Conservation (phyloP, 1,140 invertebrate genomes). For the Danaus melanippus region DNA sequence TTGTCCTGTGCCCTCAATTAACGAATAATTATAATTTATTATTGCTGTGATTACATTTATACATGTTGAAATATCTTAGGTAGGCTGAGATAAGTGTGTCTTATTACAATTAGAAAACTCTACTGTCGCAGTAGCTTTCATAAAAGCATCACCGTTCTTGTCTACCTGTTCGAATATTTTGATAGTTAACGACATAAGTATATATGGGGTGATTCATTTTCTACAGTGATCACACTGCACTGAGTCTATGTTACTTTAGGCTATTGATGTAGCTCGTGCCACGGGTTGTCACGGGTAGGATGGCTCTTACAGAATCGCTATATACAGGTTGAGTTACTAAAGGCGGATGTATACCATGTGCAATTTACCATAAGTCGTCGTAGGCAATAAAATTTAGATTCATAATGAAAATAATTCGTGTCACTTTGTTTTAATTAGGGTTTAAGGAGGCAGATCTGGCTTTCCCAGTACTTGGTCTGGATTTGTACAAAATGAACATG, state of each 20-base stretch:
- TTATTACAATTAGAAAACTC: conserved; percentile 52
- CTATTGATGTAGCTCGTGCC: conserved; percentile 12
- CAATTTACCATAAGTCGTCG: conserved; percentile 25
- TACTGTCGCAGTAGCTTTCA: conserved; percentile 47
- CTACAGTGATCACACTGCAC: conserved; percentile 32
- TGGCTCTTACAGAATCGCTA: conserved; percentile 5
- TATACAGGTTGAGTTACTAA: conserved; percentile 15
- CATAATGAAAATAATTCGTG: conserved; percentile 32
- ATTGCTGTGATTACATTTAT: conserved; percentile 70
- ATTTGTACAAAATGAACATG: no score
- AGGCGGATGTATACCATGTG: conserved; percentile 21
- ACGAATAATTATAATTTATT: conserved; percentile 65
- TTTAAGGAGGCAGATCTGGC: conserved; percentile 35
- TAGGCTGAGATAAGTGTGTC: conserved; percentile 62
- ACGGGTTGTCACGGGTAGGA: conserved; percentile 5
- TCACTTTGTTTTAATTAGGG: conserved; percentile 35
- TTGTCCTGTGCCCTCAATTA: conserved; percentile 49
- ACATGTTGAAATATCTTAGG: conserved; percentile 57
- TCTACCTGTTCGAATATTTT: conserved; percentile 22
- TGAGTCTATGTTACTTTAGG: conserved; percentile 30
- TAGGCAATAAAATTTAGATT: conserved; percentile 26
- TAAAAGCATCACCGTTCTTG: conserved; percentile 27
- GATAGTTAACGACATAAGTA: conserved; percentile 29
- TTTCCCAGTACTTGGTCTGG: conserved; percentile 1
- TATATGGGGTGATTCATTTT: conserved; percentile 31